Percentiles rank a stretch among this genome's conserved stretches.
phyloP scores from a whole-genome alignment of 2,113 vertebrate genomes.

The Physeter macrocephalus region DNA sequence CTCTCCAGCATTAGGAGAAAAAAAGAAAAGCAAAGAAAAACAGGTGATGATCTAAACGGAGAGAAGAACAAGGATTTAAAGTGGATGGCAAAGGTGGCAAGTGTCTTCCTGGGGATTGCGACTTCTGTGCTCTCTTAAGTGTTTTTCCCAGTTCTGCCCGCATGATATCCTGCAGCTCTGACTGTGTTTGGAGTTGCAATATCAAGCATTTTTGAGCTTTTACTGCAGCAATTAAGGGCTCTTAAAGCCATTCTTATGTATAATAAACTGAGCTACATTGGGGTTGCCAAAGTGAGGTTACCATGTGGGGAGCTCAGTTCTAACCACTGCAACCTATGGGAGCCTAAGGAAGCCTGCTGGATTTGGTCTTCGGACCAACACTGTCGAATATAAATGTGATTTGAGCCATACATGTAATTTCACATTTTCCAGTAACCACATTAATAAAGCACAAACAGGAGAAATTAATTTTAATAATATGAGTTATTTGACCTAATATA shows the following conservation, averaged over 20 bases:
- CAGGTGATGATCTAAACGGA: neutral
- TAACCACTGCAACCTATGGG: neutral
- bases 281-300: neutral
- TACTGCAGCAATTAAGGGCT: neutral
- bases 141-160: neutral
- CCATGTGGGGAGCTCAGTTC: neutral
- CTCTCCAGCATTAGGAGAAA: neutral
- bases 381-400: neutral
- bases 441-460: neutral
- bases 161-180: neutral
- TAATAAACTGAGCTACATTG: neutral
- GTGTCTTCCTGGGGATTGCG: neutral
- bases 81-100: rapidly evolving
- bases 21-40: neutral
- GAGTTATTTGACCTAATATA: neutral
- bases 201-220: neutral
- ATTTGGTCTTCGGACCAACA: neutral
- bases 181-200: neutral
- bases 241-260: neutral
- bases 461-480: neutral
- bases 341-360: too few relatives aligned
- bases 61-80: neutral
- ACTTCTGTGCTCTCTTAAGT: neutral
- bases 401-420: neutral
- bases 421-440: neutral